Percentiles rank a stretch among this genome's conserved stretches.
Evolutionary conservation across 2,113 vertebrate genomes (phyloP).

Genomic region (Ornithorhynchus anatinus): DNA sequence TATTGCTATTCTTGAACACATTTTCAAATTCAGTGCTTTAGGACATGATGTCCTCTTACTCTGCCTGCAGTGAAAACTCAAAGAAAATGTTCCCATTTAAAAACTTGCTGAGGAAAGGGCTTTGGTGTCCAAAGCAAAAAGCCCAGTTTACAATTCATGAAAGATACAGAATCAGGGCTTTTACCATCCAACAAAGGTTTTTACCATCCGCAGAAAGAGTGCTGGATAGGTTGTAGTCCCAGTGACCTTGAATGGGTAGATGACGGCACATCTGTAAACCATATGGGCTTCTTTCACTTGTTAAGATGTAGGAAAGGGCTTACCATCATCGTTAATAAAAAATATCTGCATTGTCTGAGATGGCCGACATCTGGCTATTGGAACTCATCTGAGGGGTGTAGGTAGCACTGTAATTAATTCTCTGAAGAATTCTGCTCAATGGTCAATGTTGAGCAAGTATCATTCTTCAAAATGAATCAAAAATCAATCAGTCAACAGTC

Average conservation of each 20-base stretch:
- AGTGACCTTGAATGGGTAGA: not conserved
- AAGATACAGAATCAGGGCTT: not conserved
- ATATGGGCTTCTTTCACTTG: not conserved
- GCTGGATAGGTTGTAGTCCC: not conserved
- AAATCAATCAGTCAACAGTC: not conserved
- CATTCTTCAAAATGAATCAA: not conserved
- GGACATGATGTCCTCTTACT: not conserved
- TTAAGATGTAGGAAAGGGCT: not conserved
- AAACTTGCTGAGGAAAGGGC: not conserved
- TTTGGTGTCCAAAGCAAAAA: not conserved
- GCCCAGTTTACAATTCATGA: not conserved
- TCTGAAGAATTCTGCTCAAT: not conserved
- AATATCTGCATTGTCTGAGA: not conserved
- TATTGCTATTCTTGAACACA: not conserved
- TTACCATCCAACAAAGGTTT: too few species aligned
- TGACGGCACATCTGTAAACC: not conserved
- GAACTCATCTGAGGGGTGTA: not conserved
- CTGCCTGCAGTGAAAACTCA: not conserved
- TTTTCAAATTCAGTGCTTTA: conserved; percentile 7
- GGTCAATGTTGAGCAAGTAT: not conserved
- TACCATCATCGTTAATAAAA: not conserved
- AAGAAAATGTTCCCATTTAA: not conserved
- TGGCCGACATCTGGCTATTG: not conserved
- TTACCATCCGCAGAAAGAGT: not conserved
- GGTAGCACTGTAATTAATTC: not conserved